Percentiles rank a stretch among this genome's conserved stretches.
phyloP scores from a whole-genome alignment of 2,113 vertebrate genomes.

The Perognathus longimembris region DNA sequence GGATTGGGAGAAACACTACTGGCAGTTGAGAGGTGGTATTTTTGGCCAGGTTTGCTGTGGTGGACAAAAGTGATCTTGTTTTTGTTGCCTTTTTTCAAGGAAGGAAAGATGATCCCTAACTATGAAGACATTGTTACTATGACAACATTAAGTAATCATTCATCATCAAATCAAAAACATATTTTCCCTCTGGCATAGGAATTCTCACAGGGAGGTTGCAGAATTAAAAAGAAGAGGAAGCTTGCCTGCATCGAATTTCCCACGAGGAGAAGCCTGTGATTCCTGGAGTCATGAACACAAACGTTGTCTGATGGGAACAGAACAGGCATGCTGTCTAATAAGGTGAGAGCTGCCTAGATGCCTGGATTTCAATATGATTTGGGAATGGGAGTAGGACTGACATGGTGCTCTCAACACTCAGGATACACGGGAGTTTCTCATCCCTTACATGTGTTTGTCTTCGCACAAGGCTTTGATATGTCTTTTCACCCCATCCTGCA shows the following conservation, averaged over 20 bases:
- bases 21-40: constrained; percentile 16
- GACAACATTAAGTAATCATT: constrained; percentile 54
- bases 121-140: constrained; percentile 40
- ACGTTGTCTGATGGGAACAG: background rate
- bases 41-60: constrained; percentile 16
- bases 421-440: background rate
- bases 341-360: background rate
- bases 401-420: background rate
- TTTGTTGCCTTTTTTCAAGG: constrained; percentile 20
- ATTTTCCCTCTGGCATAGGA: background rate
- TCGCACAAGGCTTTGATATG: background rate
- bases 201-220: background rate
- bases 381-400: background rate
- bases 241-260: constrained; percentile 39
- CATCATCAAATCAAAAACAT: constrained; percentile 49
- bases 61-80: constrained; percentile 3
- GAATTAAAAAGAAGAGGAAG: constrained; percentile 20
- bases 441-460: background rate
- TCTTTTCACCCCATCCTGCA: background rate
- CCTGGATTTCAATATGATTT: background rate
- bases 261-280: background rate
- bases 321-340: background rate
- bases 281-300: constrained; percentile 1
- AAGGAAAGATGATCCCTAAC: constrained; percentile 31
- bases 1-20: background rate